Evolutionary conservation across 2,113 vertebrate genomes (phyloP).

Genomic region (Callorhinus ursinus): DNA sequence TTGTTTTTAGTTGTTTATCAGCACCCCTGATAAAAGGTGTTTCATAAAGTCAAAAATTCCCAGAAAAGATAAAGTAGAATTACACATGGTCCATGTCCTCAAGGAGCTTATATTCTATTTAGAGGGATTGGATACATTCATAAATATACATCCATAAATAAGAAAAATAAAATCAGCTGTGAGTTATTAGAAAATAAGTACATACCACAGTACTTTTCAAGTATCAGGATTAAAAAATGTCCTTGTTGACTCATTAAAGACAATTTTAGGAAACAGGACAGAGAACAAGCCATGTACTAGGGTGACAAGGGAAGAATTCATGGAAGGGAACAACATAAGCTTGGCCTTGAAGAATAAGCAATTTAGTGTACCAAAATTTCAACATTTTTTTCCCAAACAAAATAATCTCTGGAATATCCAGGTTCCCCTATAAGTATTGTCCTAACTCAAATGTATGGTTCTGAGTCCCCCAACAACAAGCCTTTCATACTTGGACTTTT

Average conservation of each 20-base stretch:
- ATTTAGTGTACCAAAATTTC: neutral
- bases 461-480: neutral
- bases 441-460: neutral
- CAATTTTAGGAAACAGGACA: conserved; percentile 12
- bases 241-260: conserved; percentile 20
- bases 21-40: neutral
- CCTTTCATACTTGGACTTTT: conserved; percentile 72
- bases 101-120: conserved; percentile 42
- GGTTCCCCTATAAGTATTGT: neutral
- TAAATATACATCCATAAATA: neutral
- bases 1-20: conserved; percentile 52
- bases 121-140: neutral
- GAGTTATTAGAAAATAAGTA: conserved; percentile 38
- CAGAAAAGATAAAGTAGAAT: neutral
- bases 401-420: conserved; percentile 8
- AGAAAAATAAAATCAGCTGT: conserved; percentile 36
- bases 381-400: conserved; percentile 3
- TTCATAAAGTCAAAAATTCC: conserved; percentile 52
- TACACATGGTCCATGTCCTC: neutral
- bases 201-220: neutral
- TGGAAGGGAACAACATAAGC: neutral
- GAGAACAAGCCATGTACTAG: neutral
- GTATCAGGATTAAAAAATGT: conserved; percentile 30
- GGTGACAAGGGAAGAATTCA: neutral
- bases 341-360: conserved; percentile 45